Evolutionary conservation across 2,888 invertebrate genomes (phyloP).

Genomic region (Falcaria lacertinaria): DNA sequence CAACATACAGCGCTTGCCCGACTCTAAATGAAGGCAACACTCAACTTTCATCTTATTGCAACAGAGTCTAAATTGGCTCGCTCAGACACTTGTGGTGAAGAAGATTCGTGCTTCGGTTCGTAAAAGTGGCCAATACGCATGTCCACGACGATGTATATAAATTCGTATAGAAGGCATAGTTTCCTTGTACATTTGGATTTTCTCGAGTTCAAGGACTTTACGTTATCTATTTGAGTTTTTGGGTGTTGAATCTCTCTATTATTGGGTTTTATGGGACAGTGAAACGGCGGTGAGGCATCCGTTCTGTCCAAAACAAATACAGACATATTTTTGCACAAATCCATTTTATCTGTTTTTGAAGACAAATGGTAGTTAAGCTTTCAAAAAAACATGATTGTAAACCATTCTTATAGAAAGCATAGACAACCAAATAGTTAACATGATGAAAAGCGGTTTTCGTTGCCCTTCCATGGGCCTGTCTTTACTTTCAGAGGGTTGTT

Average conservation of each 20-base stretch:
- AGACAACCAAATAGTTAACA: too few relatives aligned
- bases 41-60: slow-evolving; percentile 22
- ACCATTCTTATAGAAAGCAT: too few relatives aligned
- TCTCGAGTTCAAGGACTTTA: slow-evolving; percentile 75
- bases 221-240: slow-evolving; percentile 66
- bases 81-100: slow-evolving; percentile 47
- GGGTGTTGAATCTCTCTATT: slow-evolving; percentile 38
- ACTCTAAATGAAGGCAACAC: slow-evolving; percentile 29
- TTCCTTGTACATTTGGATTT: slow-evolving; percentile 74
- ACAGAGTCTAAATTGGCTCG: slow-evolving; percentile 41
- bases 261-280: slow-evolving; percentile 34
- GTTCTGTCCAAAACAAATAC: slow-evolving; percentile 2
- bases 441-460: too few relatives aligned
- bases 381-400: too few relatives aligned
- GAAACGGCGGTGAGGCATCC: slow-evolving; percentile 17
- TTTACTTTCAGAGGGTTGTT: too few relatives aligned
- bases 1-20: slow-evolving; percentile 76
- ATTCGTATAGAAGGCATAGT: slow-evolving; percentile 69
- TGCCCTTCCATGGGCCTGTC: too few relatives aligned
- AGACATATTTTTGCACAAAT: slow-evolving; percentile 1
- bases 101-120: slow-evolving; percentile 71
- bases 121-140: slow-evolving; percentile 76
- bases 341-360: not conserved
- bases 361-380: too few relatives aligned
- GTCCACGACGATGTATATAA: slow-evolving; percentile 73